Base-by-base conservation (phyloP, 2,797 vertebrate species). In the Psittacula derbiana region DNA sequence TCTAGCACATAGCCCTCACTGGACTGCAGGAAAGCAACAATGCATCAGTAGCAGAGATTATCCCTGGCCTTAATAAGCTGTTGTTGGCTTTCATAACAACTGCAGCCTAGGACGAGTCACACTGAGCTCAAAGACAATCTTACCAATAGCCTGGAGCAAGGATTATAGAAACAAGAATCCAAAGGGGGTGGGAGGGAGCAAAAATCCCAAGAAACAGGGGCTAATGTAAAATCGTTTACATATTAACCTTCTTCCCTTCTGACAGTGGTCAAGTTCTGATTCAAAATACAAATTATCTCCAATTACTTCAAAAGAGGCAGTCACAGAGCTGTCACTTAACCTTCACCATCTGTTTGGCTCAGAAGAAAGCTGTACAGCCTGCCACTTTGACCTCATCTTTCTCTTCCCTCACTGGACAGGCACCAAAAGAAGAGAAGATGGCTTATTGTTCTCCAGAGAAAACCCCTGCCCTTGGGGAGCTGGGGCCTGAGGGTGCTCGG, bases 281-380 rank as follows among this genome's bases (percentile, higher is more conserved):
- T 98, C 98, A 98, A 98, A 98, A 98, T 98, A 99, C 98, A 99
- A 99, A 99, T 99, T 99, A 99, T 99, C 99, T 99, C 99, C 99
- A 99, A 99, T 99, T 99, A 99, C 99, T 98, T 98, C 97, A 98
- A 98, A 99, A 98, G 98, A 99, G 98, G 98, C 98, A 98, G 98
- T 98, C 98, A 97, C 98, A 98, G 98, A 98, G 98, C 99, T 98
- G 98, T 99, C 98, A 99, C 98, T 99, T 99, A 99, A 99, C 99
- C 99, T 99, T 99, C 98, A 98, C 99, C 99, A 99, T 99, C 99
- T 99, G 99, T 99, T 98, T 98, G 98, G 98, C 99, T 99, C 98
- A 98, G 98, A 98, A 97, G 95, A 85, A 97, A 98, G 96, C 97
- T 96, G 98, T 97, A 97, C 98, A 97, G 98, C 98, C 98, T 98